Evolutionary conservation across 2,888 invertebrate genomes (phyloP).

Genomic region (Nomada ferruginata): DNA sequence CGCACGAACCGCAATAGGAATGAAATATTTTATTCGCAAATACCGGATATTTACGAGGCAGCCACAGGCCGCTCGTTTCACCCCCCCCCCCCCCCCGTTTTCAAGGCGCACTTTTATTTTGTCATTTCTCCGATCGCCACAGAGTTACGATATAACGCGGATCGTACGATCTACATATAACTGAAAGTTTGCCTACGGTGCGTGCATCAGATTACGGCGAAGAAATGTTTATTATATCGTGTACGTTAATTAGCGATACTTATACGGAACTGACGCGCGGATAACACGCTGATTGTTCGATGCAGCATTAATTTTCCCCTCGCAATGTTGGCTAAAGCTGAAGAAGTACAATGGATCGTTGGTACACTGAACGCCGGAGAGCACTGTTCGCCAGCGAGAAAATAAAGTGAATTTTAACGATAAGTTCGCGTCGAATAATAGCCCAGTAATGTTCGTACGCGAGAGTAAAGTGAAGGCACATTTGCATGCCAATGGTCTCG

Average conservation of each 20-base stretch:
- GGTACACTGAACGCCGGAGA: neutral
- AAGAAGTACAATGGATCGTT: neutral
- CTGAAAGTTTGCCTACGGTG: neutral
- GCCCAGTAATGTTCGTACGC: slow-evolving; percentile 74
- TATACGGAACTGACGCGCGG: neutral
- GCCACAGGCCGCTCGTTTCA: neutral
- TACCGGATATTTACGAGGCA: slow-evolving; percentile 33
- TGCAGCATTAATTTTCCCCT: neutral
- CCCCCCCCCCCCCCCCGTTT: no score
- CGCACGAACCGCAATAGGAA: slow-evolving; percentile 3
- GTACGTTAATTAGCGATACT: slow-evolving; percentile 1
- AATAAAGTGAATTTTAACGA: slow-evolving; percentile 80
- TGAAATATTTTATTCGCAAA: slow-evolving; percentile 38
- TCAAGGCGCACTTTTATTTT: neutral
- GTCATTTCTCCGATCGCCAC: neutral
- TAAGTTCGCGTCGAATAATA: slow-evolving; percentile 78
- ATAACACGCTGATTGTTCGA: neutral
- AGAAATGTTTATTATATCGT: neutral
- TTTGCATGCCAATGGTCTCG: slow-evolving; percentile 70
- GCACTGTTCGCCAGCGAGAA: slow-evolving; percentile 17
- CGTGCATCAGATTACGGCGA: neutral
- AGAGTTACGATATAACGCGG: slow-evolving; percentile 12
- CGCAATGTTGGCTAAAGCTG: neutral
- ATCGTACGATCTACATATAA: neutral
- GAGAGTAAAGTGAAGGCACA: slow-evolving; percentile 71